phyloP scores from a whole-genome alignment of 2,113 vertebrate species.

The Macaca nemestrina region DNA sequence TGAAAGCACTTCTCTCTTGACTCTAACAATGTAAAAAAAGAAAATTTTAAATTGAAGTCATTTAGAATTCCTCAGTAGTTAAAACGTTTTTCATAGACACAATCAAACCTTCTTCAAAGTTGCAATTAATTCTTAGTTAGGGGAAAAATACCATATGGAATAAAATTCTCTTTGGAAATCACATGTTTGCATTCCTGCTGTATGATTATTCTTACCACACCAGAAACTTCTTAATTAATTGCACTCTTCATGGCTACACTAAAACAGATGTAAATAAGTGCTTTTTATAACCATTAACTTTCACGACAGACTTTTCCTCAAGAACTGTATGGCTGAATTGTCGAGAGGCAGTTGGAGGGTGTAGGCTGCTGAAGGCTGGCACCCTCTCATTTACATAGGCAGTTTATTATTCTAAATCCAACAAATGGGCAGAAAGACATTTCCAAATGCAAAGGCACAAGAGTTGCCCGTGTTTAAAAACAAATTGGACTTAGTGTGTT shows the following conservation, averaged over 20 bases:
- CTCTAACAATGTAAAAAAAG: slow-evolving; percentile 85
- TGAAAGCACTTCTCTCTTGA: slow-evolving; percentile 86
- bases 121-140: slow-evolving; percentile 86
- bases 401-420: neutral
- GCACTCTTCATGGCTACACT: slow-evolving; percentile 83
- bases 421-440: slow-evolving; percentile 26
- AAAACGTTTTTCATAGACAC: slow-evolving; percentile 84
- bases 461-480: neutral
- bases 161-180: slow-evolving; percentile 87
- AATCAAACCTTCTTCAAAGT: slow-evolving; percentile 85
- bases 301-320: slow-evolving; percentile 73
- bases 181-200: slow-evolving; percentile 87
- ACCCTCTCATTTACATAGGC: neutral
- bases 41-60: slow-evolving; percentile 86
- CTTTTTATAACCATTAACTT: slow-evolving; percentile 80
- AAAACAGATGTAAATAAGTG: slow-evolving; percentile 88
- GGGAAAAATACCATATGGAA: slow-evolving; percentile 85
- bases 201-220: slow-evolving; percentile 90
- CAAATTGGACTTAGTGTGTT: neutral
- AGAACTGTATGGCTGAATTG: neutral
- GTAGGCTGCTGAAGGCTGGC: neutral
- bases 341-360: neutral
- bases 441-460: slow-evolving; percentile 29
- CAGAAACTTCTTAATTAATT: slow-evolving; percentile 89
- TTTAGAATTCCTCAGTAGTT: slow-evolving; percentile 85